Evolutionary conservation across 2,113 vertebrate species (phyloP), one percentile per base, ranked within the genome.

Genomic region (Cacatua alba): DNA sequence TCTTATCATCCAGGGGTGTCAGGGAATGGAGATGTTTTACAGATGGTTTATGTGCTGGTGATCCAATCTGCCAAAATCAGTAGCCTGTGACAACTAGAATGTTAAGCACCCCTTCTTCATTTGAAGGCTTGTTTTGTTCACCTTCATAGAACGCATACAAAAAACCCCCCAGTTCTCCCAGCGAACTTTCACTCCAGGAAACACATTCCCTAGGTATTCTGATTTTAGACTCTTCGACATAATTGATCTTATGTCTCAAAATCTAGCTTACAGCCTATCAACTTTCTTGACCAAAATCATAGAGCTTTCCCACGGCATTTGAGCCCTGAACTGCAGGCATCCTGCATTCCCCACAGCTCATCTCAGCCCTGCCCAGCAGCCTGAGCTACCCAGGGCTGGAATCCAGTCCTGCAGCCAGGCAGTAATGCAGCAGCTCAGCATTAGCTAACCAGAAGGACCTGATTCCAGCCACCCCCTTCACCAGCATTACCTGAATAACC

Each of bases 401-500:
- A 57, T 39, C 48, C 65, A 39, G 44, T 10, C 29, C 53, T 52
- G 41, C 75, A 59, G 70, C 49, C 29, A 25, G 49, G 64, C 68
- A 90, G 83, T 24, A 41, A 11, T 1, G 17, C 85, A 93, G 91
- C 60, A 49, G 29, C 19, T 39, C 55, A 31, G 62, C 75, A 39
- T 2, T 1, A 49, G 25, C 14, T 18, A 35, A 11, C 6, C 49
- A 35, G 62, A 33, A 55, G 57, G 37, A 35, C 17, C 2, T 1
- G 21, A 17, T 7, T 25, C 6, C 52, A 78, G 80, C 17, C 70
- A 55, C 17, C 52, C 46, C 37, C 21, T 24, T 43, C 16, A 25
- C 35, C 86, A 39, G 6, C 31, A 8, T 81, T 97, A 99, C 99
- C 99, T 98, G 98, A 98, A 68, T 99, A 99, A 31, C 99, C 99